These are phyloP conservation scores for Nomada lathburiana DNA, from an alignment of 2,888 invertebrate genomes.

Conservation along the genomic window DNA sequence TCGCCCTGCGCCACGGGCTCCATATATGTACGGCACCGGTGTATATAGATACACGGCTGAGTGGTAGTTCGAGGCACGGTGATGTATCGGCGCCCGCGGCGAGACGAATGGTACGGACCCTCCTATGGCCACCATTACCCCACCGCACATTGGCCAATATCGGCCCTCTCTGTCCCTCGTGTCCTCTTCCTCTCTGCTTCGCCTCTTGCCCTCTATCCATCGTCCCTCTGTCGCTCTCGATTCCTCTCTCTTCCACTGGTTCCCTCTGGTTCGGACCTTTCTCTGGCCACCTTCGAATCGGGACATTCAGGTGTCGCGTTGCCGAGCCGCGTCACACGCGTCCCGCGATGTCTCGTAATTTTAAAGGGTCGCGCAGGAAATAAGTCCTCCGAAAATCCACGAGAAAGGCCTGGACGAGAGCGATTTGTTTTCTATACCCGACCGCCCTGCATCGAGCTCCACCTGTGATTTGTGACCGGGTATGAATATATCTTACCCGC, in stretches of 20 bases:
- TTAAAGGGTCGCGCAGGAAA: constrained; percentile 53
- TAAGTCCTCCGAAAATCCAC: constrained; percentile 35
- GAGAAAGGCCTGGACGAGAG: constrained; percentile 23
- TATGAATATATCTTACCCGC: constrained; percentile 35
- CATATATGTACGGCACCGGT: constrained; percentile 51
- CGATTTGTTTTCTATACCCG: constrained; percentile 57
- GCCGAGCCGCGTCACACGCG: constrained; percentile 60
- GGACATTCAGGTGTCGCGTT: constrained; percentile 63
- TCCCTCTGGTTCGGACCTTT: constrained; percentile 26
- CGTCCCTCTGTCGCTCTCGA: constrained; percentile 34
- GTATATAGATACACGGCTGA: constrained; percentile 72
- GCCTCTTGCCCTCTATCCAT: constrained; percentile 12
- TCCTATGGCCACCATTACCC: constrained; percentile 80
- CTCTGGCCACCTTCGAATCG: constrained; percentile 36
- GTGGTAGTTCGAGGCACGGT: constrained; percentile 80
- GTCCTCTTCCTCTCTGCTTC: constrained; percentile 27
- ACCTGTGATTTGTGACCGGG: constrained; percentile 45
- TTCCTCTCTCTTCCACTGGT: constrained; percentile 33
- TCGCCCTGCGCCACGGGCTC: constrained; percentile 64
- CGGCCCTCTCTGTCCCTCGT: constrained; percentile 56
- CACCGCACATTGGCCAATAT: constrained; percentile 80
- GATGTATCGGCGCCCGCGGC: constrained; percentile 83
- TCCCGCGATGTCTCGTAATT: constrained; percentile 64
- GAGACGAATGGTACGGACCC: constrained; percentile 82
- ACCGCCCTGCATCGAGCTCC: not conserved